Base-by-base conservation (phyloP, 2,888 invertebrate species). In the Diarsia rubi region DNA sequence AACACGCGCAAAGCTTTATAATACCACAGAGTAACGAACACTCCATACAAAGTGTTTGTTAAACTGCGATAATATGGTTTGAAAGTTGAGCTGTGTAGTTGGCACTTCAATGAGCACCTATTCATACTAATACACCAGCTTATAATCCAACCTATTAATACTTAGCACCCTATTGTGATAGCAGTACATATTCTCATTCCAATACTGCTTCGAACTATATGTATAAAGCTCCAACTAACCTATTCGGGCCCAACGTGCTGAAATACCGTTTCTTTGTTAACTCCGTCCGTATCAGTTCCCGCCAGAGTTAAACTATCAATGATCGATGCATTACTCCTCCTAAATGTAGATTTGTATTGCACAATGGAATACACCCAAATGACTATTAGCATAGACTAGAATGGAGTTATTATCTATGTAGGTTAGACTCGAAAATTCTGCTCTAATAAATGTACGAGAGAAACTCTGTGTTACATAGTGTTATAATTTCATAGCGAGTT, bases 321-420 rank as follows among this genome's bases (percentile, higher is more conserved):
- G 75, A 74, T 69, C 57, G 68, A 78, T 81, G 59, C 69, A 68
- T 82, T 69, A 59, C 42, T 66, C 52, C 59, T 75, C 47, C 75
- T 60, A 75, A 80, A 77, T 59, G 59, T 57, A 69, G 73, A 85
- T 85, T 84, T 76, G 81, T 82, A 81, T 79, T 81, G 47, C 71
- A 78, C 52, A 84, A 88, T 86, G 80, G 75, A 87, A 76, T 66
- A 54, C 69, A 78, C 82, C 86, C 79, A 82, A 84, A 85, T 77
- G 81, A 80, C 78, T 81, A 75, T 79, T 85, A 84, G 75, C 63
- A 12, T 63, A 62, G 44, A 62, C 14, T 21, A 45, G 65, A 75
- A 73, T 70, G 12, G n/a, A 63, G 64, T 74, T 74, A 81, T 78
- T 73, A 82, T 80, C 80, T 75, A 73, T 68, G 65, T 70, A 66